Conservation (phyloP, 2,888 invertebrate species). For the Harpalus rubripes region DNA sequence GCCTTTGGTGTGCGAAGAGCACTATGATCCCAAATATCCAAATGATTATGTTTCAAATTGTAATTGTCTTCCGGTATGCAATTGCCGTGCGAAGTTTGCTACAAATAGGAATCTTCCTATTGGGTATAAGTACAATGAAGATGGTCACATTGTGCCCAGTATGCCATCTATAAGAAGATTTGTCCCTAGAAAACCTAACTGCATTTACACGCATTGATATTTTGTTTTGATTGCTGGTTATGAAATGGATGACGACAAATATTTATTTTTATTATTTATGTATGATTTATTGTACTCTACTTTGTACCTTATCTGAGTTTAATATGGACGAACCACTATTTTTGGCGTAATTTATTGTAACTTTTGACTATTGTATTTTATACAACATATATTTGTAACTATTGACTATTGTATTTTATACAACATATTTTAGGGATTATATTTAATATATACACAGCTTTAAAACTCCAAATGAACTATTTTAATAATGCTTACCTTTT, state of each 20-base stretch:
- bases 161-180: neutral
- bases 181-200: conserved; percentile 24
- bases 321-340: too few species aligned
- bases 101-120: conserved; percentile 58
- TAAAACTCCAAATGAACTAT: neutral
- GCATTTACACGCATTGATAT: conserved; percentile 53
- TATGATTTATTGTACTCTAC: neutral
- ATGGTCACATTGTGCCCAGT: conserved; percentile 39
- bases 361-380: neutral
- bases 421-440: neutral
- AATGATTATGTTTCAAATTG: conserved; percentile 1
- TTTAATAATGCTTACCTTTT: neutral
- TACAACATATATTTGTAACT: too few species aligned
- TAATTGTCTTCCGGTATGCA: conserved; percentile 31
- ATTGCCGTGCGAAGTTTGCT: conserved; percentile 18
- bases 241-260: conserved; percentile 23
- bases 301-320: neutral
- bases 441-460: conserved; percentile 3
- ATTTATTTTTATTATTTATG: conserved; percentile 52
- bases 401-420: conserved; percentile 1
- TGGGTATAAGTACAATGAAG: conserved; percentile 47
- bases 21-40: neutral
- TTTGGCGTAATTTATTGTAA: neutral
- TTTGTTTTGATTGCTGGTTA: neutral
- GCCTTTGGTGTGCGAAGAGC: conserved; percentile 25